Evolutionary conservation across 53 echinoderm and acorn worm species (phyloP).

Genomic region (Temnopleurus reevesii): DNA sequence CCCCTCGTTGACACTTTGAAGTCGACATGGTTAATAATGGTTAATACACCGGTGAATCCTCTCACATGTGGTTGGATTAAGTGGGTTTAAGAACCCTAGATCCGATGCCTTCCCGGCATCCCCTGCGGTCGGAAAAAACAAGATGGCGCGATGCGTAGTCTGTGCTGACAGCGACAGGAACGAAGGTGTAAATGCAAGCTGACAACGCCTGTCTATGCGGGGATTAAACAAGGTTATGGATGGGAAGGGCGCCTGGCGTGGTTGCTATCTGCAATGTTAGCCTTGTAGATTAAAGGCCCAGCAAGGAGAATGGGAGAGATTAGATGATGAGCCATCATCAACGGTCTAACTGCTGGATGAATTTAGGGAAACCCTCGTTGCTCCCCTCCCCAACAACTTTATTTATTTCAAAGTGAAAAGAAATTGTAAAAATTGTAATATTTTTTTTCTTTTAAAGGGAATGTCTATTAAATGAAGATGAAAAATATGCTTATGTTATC

Average conservation of each 20-base stretch:
- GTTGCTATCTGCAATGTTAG: background rate
- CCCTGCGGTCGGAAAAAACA: background rate
- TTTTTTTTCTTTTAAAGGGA: no score
- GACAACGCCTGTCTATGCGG: slow-evolving; percentile 8
- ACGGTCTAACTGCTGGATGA: no score
- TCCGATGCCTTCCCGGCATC: background rate
- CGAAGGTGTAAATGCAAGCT: slow-evolving; percentile 38
- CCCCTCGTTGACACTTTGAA: slow-evolving; percentile 5
- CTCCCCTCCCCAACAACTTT: no score
- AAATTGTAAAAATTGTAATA: no score
- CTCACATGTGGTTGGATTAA: slow-evolving; percentile 10
- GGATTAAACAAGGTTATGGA: slow-evolving; percentile 12
- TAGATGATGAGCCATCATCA: background rate
- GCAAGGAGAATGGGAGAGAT: background rate
- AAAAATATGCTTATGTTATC: no score
- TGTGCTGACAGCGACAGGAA: slow-evolving; percentile 23
- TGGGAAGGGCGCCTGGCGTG: background rate
- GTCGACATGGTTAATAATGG: slow-evolving; percentile 33
- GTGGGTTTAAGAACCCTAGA: slow-evolving; percentile 14
- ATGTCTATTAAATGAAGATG: no score
- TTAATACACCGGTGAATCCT: slow-evolving; percentile 1
- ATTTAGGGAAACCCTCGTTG: no score
- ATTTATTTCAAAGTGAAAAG: no score
- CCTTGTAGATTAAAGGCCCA: slow-evolving; percentile 2
- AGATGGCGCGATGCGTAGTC: slow-evolving; percentile 7